These are phyloP conservation scores for Scaptomyza polygonia DNA, from an alignment of 2,888 invertebrate genomes.

Conservation along the genomic window DNA sequence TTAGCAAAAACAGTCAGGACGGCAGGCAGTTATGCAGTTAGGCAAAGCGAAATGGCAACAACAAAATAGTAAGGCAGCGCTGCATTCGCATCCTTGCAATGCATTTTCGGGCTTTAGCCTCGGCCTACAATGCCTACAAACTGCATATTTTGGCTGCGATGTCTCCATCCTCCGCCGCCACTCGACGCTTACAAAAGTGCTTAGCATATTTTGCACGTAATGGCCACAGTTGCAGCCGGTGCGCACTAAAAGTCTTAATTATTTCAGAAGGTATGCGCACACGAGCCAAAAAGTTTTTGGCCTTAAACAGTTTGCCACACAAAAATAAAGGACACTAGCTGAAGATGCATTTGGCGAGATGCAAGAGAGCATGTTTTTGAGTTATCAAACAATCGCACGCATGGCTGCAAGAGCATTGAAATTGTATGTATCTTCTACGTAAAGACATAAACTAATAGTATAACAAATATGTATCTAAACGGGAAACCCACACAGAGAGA, in stretches of 20 bases:
- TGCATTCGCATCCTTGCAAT: conserved; percentile 25
- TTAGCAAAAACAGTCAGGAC: conserved; percentile 64
- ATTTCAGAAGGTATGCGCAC: conserved; percentile 65
- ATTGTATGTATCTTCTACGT: conserved; percentile 13
- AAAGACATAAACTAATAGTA: conserved; percentile 35
- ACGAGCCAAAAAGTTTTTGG: conserved; percentile 31
- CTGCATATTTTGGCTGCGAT: conserved; percentile 8
- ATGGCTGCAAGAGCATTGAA: conserved; percentile 52
- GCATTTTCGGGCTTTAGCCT: conserved; percentile 1
- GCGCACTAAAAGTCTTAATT: conserved; percentile 70
- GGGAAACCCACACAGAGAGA: conserved; percentile 4
- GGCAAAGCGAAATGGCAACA: conserved; percentile 33
- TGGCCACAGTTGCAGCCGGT: conserved; percentile 41
- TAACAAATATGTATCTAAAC: conserved; percentile 40
- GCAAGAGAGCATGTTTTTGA: conserved; percentile 21
- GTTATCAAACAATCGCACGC: conserved; percentile 71
- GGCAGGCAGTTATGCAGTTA: conserved; percentile 11
- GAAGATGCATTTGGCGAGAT: conserved; percentile 20
- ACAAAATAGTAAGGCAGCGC: conserved; percentile 34
- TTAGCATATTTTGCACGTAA: conserved; percentile 73
- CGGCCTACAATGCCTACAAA: conserved; percentile 2
- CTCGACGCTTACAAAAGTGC: conserved; percentile 55
- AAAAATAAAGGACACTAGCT: conserved; percentile 4
- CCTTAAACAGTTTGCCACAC: conserved; percentile 36
- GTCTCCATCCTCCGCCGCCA: neutral